A percentile compares a stretch with the other conserved stretches of the same genome.
These are phyloP conservation scores for Bombylius major DNA, from an alignment of 2,888 invertebrate genomes.

Conservation along the genomic window DNA sequence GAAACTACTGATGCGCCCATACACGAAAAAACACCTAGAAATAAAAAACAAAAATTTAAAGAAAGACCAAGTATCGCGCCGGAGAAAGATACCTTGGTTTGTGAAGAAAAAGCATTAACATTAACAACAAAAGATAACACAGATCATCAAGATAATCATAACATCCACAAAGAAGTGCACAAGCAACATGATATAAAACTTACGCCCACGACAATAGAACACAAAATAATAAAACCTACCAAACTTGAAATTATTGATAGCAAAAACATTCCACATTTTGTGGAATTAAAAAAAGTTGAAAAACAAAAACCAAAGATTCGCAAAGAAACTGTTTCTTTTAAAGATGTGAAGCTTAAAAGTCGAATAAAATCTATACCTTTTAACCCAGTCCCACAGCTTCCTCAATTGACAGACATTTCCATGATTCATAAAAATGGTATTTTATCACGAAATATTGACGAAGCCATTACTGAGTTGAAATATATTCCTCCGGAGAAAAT, in stretches of 20 bases:
- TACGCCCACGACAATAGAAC: slow-evolving; percentile 45
- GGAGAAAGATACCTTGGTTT: neutral
- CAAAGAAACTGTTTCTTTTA: slow-evolving; percentile 42
- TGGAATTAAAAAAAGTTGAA: slow-evolving; percentile 46
- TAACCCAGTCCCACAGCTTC: slow-evolving; percentile 44
- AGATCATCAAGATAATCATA: too few species aligned
- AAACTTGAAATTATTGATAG: slow-evolving; percentile 49
- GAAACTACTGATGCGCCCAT: slow-evolving; percentile 31
- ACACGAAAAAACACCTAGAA: slow-evolving; percentile 25
- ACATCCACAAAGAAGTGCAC: too few species aligned
- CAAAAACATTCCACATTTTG: slow-evolving; percentile 44
- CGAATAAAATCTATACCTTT: slow-evolving; percentile 51
- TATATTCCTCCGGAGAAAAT: neutral
- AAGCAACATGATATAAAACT: too few species aligned
- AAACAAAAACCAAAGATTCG: slow-evolving; percentile 38
- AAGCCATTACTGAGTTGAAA: slow-evolving; percentile 51
- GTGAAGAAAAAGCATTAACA: too few species aligned
- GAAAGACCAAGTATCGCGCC: neutral
- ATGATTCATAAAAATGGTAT: slow-evolving; percentile 48
- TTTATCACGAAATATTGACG: slow-evolving; percentile 54
- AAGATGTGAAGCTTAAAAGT: slow-evolving; percentile 58
- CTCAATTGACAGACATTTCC: slow-evolving; percentile 38
- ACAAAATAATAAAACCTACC: slow-evolving; percentile 42
- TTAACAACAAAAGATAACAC: too few species aligned
- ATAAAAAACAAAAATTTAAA: slow-evolving; percentile 16